phyloP scores from a whole-genome alignment of 2,113 vertebrate genomes.

The Aviceda subcristata region DNA sequence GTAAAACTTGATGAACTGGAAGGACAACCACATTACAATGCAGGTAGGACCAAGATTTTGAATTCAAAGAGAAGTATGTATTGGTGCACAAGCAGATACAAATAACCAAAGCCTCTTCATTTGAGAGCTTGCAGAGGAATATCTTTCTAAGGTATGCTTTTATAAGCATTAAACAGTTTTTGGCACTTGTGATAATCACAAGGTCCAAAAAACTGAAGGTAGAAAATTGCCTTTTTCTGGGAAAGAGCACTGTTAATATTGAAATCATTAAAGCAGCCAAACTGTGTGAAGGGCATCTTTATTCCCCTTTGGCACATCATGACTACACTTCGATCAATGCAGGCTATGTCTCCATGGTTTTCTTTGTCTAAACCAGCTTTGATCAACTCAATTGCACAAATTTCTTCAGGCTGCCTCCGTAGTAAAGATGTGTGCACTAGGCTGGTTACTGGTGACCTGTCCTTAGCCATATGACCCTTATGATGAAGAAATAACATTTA shows the following conservation, averaged over 20 bases:
- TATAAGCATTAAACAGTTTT: constrained; percentile 43
- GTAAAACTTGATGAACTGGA: not conserved
- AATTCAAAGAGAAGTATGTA: not conserved
- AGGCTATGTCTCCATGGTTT: not conserved
- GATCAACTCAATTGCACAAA: constrained; percentile 16
- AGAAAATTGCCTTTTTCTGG: constrained; percentile 57
- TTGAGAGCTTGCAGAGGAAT: not conserved
- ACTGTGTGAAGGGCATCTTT: constrained; percentile 52
- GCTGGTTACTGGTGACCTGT: not conserved
- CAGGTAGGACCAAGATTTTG: not conserved
- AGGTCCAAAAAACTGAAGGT: constrained; percentile 2
- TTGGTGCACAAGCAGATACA: not conserved
- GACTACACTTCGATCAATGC: constrained; percentile 27
- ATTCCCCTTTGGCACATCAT: constrained; percentile 50
- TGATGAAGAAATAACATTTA: not conserved
- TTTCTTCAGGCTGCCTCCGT: not conserved
- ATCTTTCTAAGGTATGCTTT: not conserved
- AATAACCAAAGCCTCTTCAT: constrained; percentile 2
- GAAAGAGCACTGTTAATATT: constrained; percentile 48
- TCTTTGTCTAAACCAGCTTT: constrained; percentile 43
- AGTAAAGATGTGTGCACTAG: not conserved
- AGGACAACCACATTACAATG: not conserved
- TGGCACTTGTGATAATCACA: constrained; percentile 5
- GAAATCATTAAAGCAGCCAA: constrained; percentile 47
- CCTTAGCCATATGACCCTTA: not conserved